A percentile compares a stretch with the other conserved stretches of the same genome.
These are phyloP conservation scores for Eufriesea mexicana DNA, from an alignment of 1,140 invertebrate species.

Conservation along the genomic window DNA sequence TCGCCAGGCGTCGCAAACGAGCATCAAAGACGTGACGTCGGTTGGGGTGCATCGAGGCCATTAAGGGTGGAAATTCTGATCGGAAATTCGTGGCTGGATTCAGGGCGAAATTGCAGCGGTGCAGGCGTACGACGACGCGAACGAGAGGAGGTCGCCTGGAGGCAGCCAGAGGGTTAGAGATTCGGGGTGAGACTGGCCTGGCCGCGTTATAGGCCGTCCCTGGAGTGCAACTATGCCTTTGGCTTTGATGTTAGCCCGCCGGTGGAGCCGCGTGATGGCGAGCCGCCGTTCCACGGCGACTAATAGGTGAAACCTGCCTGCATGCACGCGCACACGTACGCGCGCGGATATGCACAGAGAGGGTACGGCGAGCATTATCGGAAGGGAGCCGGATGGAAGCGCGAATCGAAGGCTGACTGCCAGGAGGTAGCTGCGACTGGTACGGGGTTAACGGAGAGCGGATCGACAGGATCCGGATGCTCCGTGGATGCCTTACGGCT, in stretches of 20 bases:
- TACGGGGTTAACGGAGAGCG: constrained; percentile 28
- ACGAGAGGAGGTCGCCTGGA: not conserved
- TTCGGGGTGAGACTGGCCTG: constrained; percentile 4
- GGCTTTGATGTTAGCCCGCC: constrained; percentile 80
- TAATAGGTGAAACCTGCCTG: constrained; percentile 74
- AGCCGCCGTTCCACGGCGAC: constrained; percentile 71
- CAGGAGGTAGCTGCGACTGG: constrained; percentile 31
- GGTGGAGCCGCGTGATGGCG: constrained; percentile 73
- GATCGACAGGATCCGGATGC: constrained; percentile 57
- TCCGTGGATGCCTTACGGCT: constrained; percentile 60
- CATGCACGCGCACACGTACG: constrained; percentile 31
- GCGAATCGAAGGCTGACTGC: constrained; percentile 37
- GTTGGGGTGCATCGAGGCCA: not conserved
- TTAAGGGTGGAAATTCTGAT: constrained; percentile 18
- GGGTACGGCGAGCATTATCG: constrained; percentile 51
- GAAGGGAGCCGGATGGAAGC: not conserved
- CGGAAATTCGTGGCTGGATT: constrained; percentile 1
- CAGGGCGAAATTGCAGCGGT: constrained; percentile 27
- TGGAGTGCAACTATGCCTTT: constrained; percentile 80
- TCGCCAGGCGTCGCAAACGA: not conserved
- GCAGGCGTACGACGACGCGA: not conserved
- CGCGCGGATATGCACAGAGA: not conserved
- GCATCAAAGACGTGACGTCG: not conserved
- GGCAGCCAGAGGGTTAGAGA: not conserved
- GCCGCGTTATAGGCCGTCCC: constrained; percentile 70